Conservation (phyloP, 1,140 invertebrate genomes). For the Ips nitidus region DNA sequence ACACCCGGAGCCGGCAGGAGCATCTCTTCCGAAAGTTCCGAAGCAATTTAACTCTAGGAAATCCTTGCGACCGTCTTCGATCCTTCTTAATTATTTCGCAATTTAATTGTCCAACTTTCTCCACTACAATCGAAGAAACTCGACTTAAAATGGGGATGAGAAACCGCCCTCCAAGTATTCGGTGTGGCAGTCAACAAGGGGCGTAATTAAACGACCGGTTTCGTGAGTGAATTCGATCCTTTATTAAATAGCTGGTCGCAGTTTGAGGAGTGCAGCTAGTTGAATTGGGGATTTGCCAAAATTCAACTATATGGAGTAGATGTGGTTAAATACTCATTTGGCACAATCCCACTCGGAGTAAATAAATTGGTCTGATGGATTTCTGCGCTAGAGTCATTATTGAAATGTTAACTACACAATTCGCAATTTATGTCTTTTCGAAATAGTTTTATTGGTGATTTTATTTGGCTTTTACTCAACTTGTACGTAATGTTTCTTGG, state of each 20-base stretch:
- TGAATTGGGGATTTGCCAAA: too few relatives aligned
- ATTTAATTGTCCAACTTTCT: conserved; percentile 9
- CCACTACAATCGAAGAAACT: conserved; percentile 1
- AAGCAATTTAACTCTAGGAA: conserved; percentile 13
- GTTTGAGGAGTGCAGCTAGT: too few relatives aligned
- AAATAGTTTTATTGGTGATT: too few relatives aligned
- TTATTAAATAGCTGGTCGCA: neutral
- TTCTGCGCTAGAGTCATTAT: too few relatives aligned
- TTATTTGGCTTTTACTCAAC: too few relatives aligned
- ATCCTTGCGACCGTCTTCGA: conserved; percentile 6
- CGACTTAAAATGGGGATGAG: neutral
- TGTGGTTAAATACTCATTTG: too few relatives aligned
- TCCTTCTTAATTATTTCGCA: conserved; percentile 7
- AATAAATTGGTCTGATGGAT: too few relatives aligned
- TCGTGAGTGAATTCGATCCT: neutral
- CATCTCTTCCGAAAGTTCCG: conserved; percentile 1
- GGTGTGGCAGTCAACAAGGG: neutral
- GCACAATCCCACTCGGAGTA: too few relatives aligned
- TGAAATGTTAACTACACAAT: too few relatives aligned
- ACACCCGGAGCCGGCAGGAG: neutral
- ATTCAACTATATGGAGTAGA: too few relatives aligned
- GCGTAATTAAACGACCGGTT: conserved; percentile 4
- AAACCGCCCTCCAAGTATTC: neutral
- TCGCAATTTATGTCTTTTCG: too few relatives aligned
- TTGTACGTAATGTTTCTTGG: too few relatives aligned